Conservation (phyloP, 2,888 invertebrate species). For the Drosophila histrio region DNA sequence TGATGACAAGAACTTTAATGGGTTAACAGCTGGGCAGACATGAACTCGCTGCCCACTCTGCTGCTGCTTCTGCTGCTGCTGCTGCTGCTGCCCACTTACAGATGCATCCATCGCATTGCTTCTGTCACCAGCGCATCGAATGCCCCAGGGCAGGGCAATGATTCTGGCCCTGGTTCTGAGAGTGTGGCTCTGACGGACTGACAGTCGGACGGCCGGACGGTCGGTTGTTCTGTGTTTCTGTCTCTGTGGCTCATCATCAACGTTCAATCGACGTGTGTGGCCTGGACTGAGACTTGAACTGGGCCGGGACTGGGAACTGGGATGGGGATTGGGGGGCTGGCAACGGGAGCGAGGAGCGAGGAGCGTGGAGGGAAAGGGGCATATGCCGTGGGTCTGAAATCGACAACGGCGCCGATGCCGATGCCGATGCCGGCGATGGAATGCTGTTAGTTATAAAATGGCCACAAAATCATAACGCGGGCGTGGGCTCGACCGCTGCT, state of each 20-base stretch:
- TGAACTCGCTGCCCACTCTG: constrained; percentile 23
- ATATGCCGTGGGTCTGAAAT: constrained; percentile 25
- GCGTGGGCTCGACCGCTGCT: constrained; percentile 63
- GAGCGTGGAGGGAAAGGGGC: background rate
- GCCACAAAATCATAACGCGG: constrained; percentile 80
- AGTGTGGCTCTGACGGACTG: constrained; percentile 11
- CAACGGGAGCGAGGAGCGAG: background rate
- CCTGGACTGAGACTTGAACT: constrained; percentile 25
- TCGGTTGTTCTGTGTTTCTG: constrained; percentile 16
- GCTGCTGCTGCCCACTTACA: constrained; percentile 38
- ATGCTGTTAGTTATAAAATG: constrained; percentile 78
- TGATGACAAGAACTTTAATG: constrained; percentile 39
- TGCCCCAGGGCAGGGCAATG: constrained; percentile 45
- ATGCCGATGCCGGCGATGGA: constrained; percentile 61
- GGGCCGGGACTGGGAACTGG: background rate
- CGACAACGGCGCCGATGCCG: constrained; percentile 24
- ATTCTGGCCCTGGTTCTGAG: constrained; percentile 5
- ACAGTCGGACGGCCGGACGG: background rate
- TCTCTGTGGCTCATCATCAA: constrained; percentile 53
- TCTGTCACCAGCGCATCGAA: constrained; percentile 62
- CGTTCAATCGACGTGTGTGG: constrained; percentile 64
- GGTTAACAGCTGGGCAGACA: constrained; percentile 37
- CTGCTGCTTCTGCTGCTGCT: background rate
- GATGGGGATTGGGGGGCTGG: background rate
- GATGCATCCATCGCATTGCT: constrained; percentile 45